Base-by-base conservation (phyloP, 1,140 invertebrate species). In the Latrodectus geometricus region DNA sequence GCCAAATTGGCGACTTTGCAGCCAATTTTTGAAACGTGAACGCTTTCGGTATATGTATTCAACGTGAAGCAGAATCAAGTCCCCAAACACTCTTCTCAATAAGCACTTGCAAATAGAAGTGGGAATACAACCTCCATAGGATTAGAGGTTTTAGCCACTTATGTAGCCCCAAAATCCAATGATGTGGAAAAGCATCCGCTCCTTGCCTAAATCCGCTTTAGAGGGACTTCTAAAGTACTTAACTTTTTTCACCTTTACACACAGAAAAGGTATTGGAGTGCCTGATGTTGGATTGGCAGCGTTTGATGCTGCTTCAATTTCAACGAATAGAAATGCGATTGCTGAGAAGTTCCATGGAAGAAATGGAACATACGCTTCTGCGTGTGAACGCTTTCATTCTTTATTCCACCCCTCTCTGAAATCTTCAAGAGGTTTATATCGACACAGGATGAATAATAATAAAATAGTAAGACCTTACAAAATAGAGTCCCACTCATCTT, bases 81-180 rank as follows among this genome's bases (percentile, higher is more conserved):
- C 68, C 7, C n/a, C n/a, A 14, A 14, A 15, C 12, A 65, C n/a
- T 48, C 77, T 50, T 61, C 21, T 79, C 77, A 68, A 20, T 69
- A 69, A 52, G 77, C 77, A 79, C 49, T 50, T 14, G n/a, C 73
- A 75, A 35, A 35, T 35, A 35, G 48, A 21, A 76, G n/a, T n/a
- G 74, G 12, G 74, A 56, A 69, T 61, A 79, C 21, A 69, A 23
- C 66, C 65, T 61, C 56, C 77, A 12, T 50, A 65, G 61, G 77
- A 79, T 79, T 79, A 79, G 48, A 50, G 77, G 77, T 79, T 79
- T 79, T 50, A 69, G 77, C 77, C 77, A 79, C 77, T 79, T 79
- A 79, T 79, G 77, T 79, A 48, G 61, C 77, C 77, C 21, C 61
- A 69, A 79, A 79, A 35, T 48, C 61, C 77, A 79, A 66, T 79